Evolutionary conservation across 2,113 vertebrate species (phyloP).

Genomic region (Ceyx melanurus): DNA sequence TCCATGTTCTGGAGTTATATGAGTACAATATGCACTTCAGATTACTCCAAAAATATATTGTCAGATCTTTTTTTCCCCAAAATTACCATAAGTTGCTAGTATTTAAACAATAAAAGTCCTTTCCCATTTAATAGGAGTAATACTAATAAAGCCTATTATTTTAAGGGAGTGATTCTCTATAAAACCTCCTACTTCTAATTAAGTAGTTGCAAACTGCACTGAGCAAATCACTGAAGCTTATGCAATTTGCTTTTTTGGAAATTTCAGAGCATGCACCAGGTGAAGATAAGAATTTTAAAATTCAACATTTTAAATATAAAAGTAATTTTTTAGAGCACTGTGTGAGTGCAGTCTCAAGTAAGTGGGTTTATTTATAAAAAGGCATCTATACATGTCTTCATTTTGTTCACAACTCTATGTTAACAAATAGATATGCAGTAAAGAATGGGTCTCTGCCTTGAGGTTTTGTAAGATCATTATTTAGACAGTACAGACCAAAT

Average conservation of each 20-base stretch:
- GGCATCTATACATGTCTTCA: neutral
- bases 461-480: neutral
- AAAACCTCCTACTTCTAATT: neutral
- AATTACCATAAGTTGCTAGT: neutral
- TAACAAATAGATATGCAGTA: neutral
- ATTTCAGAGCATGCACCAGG: neutral
- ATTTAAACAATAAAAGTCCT: neutral
- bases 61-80: neutral
- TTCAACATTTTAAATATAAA: constrained; percentile 23
- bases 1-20: neutral
- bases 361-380: neutral
- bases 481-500: neutral
- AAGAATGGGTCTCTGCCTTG: neutral
- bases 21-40: neutral
- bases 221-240: neutral
- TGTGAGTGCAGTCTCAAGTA: neutral
- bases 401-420: neutral
- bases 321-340: constrained; percentile 26
- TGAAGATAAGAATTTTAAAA: neutral
- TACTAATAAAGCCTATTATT: neutral
- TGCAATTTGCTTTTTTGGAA: constrained; percentile 27
- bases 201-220: neutral
- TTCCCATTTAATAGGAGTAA: neutral
- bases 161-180: neutral
- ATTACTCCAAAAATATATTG: neutral